Percentiles rank a stretch among this genome's conserved stretches.
These are phyloP conservation scores for Venustoraphidia nigricollis DNA, from an alignment of 2,888 invertebrate genomes.

Conservation along the genomic window DNA sequence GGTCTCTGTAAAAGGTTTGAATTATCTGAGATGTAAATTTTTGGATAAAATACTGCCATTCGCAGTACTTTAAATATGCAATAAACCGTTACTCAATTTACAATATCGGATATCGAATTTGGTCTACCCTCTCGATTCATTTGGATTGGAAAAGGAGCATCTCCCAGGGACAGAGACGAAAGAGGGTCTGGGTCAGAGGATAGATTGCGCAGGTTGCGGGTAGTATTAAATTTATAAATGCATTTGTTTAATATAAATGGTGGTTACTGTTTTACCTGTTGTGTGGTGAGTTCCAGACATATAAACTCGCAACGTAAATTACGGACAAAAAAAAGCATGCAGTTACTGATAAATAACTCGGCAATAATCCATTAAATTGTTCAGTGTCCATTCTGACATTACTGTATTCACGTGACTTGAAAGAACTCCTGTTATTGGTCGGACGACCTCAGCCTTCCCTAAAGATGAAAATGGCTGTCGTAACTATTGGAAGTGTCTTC, in stretches of 20 bases:
- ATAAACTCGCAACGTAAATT: conserved; percentile 73
- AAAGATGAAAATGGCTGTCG: conserved; percentile 71
- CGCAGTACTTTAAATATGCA: neutral
- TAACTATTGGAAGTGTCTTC: conserved; percentile 63
- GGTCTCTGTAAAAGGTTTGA: conserved; percentile 47
- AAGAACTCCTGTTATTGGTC: conserved; percentile 18
- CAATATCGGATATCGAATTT: no score
- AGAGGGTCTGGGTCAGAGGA: neutral
- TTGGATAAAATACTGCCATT: neutral
- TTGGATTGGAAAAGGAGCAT: conserved; percentile 7
- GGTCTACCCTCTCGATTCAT: conserved; percentile 3
- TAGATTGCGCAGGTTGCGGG: neutral
- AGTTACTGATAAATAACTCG: conserved; percentile 45
- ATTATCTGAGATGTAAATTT: neutral
- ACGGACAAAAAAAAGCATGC: conserved; percentile 64
- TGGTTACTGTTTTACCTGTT: conserved; percentile 40
- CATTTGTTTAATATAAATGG: conserved; percentile 2
- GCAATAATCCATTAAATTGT: conserved; percentile 10
- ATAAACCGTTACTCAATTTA: no score
- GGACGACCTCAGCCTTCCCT: conserved; percentile 20
- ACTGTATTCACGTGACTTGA: conserved; percentile 23
- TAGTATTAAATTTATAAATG: neutral
- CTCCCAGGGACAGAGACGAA: neutral
- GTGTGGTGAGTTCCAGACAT: conserved; percentile 68
- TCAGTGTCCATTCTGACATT: conserved; percentile 20